Evolutionary conservation across 1,140 invertebrate species (phyloP).

Genomic region (Octopus sinensis): DNA sequence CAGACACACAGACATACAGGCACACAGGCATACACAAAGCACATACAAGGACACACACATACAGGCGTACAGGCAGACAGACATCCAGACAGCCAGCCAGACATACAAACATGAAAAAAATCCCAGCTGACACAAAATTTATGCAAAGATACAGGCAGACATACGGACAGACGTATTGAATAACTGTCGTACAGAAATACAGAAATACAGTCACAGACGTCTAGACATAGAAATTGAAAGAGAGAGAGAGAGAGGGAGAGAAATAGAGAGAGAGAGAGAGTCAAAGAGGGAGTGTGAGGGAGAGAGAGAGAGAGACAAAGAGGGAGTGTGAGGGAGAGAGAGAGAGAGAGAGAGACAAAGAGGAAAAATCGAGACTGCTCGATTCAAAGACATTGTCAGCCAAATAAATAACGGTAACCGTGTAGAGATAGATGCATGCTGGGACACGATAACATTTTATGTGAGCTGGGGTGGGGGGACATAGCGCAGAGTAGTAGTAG

Average conservation of each 20-base stretch:
- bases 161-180: not conserved
- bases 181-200: not conserved
- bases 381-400: no score
- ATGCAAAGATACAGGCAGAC: not conserved
- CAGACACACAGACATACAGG: no score
- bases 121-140: not conserved
- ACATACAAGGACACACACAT: no score
- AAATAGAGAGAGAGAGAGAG: not conserved
- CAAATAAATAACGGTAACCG: no score
- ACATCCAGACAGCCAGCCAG: not conserved
- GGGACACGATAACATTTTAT: no score
- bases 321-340: not conserved
- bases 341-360: not conserved
- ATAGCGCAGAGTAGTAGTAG: no score
- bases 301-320: slow-evolving; percentile 3
- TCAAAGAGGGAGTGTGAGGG: not conserved
- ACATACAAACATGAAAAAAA: not conserved
- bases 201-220: not conserved
- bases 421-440: no score
- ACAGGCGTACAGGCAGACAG: not conserved
- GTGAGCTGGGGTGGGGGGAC: no score
- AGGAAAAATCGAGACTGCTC: not conserved
- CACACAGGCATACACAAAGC: no score
- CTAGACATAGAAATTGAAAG: not conserved
- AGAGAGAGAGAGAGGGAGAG: not conserved